These are phyloP conservation scores for Phrynocephalus versicolor DNA, from an alignment of 2,113 vertebrate genomes.

Conservation along the genomic window DNA sequence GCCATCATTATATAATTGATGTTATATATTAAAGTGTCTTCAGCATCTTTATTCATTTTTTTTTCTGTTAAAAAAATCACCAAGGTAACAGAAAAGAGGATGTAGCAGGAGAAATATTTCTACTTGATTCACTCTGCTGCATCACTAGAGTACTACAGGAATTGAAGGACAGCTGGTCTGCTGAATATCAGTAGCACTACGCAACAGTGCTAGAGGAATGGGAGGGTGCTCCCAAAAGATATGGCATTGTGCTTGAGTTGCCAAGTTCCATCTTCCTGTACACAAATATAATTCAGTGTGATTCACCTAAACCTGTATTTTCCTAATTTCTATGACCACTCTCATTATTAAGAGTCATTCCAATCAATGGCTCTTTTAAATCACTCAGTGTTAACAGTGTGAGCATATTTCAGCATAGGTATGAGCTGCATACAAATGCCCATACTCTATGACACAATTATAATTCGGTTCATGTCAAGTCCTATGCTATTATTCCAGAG, in stretches of 20 bases:
- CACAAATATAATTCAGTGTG: conserved; percentile 50
- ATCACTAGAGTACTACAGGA: conserved; percentile 20
- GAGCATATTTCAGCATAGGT: background rate
- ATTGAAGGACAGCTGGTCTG: conserved; percentile 14
- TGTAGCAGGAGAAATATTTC: conserved; percentile 32
- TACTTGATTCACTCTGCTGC: conserved; percentile 23
- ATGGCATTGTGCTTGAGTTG: conserved; percentile 23
- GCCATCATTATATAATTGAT: conserved; percentile 69
- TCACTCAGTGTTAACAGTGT: background rate
- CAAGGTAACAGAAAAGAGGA: conserved; percentile 22
- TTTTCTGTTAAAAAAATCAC: conserved; percentile 47
- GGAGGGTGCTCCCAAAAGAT: conserved; percentile 16
- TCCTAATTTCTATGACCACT: conserved; percentile 3
- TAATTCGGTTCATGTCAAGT: conserved; percentile 26
- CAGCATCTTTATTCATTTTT: conserved; percentile 31
- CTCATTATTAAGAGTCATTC: background rate
- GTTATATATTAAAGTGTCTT: conserved; percentile 48
- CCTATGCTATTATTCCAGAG: background rate
- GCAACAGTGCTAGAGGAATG: background rate
- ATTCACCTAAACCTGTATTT: conserved; percentile 2
- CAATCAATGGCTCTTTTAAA: background rate
- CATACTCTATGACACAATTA: conserved; percentile 31
- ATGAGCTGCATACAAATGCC: conserved; percentile 39
- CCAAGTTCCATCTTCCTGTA: conserved; percentile 44
- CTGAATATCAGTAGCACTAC: conserved; percentile 22